phyloP scores from a whole-genome alignment of 2,888 invertebrate genomes.

The Sesia apiformis region DNA sequence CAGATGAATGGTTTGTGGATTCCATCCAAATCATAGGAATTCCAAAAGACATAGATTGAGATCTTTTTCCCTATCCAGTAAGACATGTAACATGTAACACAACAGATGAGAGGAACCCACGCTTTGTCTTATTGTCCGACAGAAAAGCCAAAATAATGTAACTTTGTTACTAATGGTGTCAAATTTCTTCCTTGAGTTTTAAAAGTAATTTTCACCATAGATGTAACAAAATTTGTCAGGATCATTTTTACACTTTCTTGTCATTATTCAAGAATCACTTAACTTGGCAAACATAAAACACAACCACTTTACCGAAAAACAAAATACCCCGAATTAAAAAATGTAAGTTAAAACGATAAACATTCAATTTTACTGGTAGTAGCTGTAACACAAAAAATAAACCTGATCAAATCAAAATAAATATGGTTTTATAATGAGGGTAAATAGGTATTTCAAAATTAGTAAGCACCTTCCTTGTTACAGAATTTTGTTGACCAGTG shows the following conservation, averaged over 20 bases:
- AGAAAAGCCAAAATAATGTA: neutral
- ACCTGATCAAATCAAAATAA: neutral
- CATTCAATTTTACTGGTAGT: neutral
- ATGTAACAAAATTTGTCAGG: neutral
- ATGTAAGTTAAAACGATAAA: neutral
- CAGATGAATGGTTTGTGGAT: conserved; percentile 5
- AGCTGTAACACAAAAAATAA: neutral
- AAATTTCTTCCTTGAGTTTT: neutral
- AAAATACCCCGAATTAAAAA: neutral
- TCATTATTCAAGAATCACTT: neutral
- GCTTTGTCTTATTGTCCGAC: neutral
- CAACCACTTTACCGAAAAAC: neutral
- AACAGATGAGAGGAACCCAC: conserved; percentile 1
- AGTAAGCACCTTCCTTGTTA: neutral
- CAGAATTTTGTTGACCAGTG: too few species aligned
- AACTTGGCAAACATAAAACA: neutral
- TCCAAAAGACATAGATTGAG: conserved; percentile 10
- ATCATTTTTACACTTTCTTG: neutral
- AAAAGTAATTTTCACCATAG: neutral
- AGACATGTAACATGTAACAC: too few species aligned
- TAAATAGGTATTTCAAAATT: conserved; percentile 1
- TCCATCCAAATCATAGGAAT: conserved; percentile 8
- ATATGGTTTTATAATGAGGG: neutral
- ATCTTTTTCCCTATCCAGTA: too few species aligned
- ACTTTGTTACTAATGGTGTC: neutral